phyloP scores from a whole-genome alignment of 2,888 invertebrate genomes.

The Pyrocoelia pectoralis region DNA sequence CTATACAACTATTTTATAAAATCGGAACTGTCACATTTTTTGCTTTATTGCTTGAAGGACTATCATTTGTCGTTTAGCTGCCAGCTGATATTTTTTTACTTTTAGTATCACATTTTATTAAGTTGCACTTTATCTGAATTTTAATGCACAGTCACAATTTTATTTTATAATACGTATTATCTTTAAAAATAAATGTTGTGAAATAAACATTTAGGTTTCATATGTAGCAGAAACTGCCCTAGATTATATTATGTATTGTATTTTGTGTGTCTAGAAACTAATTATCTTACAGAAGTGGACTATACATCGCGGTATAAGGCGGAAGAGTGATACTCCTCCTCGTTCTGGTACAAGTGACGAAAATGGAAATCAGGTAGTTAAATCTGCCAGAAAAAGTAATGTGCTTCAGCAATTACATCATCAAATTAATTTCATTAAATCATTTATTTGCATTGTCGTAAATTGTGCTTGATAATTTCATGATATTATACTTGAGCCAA shows the following conservation, averaged over 20 bases:
- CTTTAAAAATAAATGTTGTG: too few relatives aligned
- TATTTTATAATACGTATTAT: too few relatives aligned
- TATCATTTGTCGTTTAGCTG: too few relatives aligned
- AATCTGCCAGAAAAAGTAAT: conserved; percentile 11
- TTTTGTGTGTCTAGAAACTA: conserved; percentile 30
- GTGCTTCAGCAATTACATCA: conserved; percentile 19
- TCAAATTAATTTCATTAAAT: conserved; percentile 3
- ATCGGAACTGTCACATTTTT: too few relatives aligned
- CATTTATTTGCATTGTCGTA: background rate
- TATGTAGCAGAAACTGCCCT: conserved; percentile 5
- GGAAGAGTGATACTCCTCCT: conserved; percentile 70
- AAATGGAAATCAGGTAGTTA: conserved; percentile 64
- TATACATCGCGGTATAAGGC: conserved; percentile 80
- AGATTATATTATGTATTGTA: background rate
- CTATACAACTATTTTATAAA: too few relatives aligned
- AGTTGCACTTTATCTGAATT: too few relatives aligned
- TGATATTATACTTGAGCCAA: background rate
- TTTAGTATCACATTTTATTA: too few relatives aligned
- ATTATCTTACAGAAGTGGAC: conserved; percentile 77
- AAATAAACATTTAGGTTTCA: background rate
- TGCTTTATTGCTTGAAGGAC: too few relatives aligned
- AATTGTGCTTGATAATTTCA: background rate
- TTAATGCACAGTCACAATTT: too few relatives aligned
- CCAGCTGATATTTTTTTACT: too few relatives aligned
- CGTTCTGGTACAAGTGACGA: conserved; percentile 63